Evolutionary conservation across 2,113 vertebrate genomes (phyloP).

Genomic region (Trichechus manatus): DNA sequence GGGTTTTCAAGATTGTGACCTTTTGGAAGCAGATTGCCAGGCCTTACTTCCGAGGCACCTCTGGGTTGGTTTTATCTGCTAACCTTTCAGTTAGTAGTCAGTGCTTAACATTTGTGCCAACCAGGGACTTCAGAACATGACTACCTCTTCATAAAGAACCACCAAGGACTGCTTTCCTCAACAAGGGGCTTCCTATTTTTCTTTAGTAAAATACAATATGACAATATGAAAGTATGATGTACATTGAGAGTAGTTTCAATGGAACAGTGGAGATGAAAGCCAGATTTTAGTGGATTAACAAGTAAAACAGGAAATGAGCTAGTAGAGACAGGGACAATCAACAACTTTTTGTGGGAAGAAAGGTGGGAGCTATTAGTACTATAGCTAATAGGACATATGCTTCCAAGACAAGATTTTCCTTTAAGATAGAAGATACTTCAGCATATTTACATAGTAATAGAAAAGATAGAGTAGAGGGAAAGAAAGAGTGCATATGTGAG

Average conservation of each 20-base stretch:
- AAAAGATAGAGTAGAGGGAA: neutral
- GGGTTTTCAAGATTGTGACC: neutral
- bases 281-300: neutral
- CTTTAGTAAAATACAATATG: neutral
- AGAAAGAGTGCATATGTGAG: neutral
- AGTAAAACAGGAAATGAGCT: neutral
- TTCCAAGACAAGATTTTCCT: neutral
- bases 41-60: neutral
- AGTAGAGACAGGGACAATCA: neutral
- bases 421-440: neutral
- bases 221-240: neutral
- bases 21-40: neutral
- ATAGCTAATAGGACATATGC: neutral
- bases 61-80: neutral
- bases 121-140: neutral
- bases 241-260: neutral
- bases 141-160: neutral
- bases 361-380: neutral
- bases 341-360: neutral
- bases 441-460: neutral
- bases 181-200: neutral
- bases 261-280: neutral
- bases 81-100: neutral
- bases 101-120: neutral
- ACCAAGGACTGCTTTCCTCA: neutral